Conservation (phyloP, 2,888 invertebrate species). For the Amblyjoppa proteus region DNA sequence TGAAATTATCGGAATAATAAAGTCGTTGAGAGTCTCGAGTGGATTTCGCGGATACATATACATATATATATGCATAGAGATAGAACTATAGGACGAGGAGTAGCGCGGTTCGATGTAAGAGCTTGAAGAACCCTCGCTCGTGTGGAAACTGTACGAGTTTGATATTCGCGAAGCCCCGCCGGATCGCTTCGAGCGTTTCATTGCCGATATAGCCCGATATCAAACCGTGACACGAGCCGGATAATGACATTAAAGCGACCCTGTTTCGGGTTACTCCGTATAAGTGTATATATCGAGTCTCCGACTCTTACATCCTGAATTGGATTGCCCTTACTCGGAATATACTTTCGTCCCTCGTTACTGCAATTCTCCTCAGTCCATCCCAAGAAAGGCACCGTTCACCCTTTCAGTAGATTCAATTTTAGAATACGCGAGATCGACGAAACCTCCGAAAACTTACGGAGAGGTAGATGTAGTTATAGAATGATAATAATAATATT, state of each 20-base stretch:
- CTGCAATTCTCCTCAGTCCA: not conserved
- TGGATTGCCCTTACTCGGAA: constrained; percentile 75
- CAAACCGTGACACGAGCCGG: constrained; percentile 77
- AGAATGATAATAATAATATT: constrained; percentile 31
- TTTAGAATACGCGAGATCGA: constrained; percentile 46
- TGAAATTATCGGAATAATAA: constrained; percentile 32
- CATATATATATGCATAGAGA: not conserved
- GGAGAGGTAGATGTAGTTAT: constrained; percentile 1
- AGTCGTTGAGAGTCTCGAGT: constrained; percentile 36
- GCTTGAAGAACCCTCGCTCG: constrained; percentile 26
- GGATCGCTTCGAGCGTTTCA: constrained; percentile 36
- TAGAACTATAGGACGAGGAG: not conserved
- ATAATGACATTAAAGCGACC: constrained; percentile 81
- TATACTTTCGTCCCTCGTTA: constrained; percentile 28
- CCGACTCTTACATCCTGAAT: constrained; percentile 69
- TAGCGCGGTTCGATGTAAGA: not conserved
- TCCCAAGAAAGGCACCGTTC: constrained; percentile 27
- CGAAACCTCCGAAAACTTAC: constrained; percentile 6
- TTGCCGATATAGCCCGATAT: constrained; percentile 73
- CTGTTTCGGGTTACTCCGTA: constrained; percentile 73
- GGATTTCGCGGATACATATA: not conserved
- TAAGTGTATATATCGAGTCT: constrained; percentile 16
- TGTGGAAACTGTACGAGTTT: constrained; percentile 37
- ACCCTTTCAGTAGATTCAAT: constrained; percentile 24
- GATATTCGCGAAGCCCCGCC: constrained; percentile 63